These are phyloP conservation scores for Raja brachyura DNA, from an alignment of 2,113 vertebrate genomes.

Conservation along the genomic window DNA sequence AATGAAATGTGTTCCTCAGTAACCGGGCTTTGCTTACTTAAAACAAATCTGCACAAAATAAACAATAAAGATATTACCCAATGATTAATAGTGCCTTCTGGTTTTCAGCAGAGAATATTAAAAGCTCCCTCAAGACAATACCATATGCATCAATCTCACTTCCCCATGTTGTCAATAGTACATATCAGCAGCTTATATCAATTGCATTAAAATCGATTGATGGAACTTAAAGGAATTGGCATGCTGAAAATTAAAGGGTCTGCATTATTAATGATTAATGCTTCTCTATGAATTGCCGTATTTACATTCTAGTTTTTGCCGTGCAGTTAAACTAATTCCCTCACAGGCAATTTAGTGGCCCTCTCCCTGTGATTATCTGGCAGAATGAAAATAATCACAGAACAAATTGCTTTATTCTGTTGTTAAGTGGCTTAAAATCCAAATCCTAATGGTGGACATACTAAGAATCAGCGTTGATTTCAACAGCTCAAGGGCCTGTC, in stretches of 20 bases:
- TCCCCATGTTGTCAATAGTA: slow-evolving; percentile 27
- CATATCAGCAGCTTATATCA: slow-evolving; percentile 24
- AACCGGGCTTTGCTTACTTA: not conserved
- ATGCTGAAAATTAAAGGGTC: not conserved
- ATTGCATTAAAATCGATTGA: slow-evolving; percentile 35
- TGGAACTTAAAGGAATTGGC: slow-evolving; percentile 1
- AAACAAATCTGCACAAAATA: not conserved
- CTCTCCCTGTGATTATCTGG: not conserved
- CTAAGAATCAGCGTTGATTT: not conserved
- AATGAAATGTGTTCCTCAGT: not conserved
- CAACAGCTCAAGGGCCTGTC: too few species aligned
- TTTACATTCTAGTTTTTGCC: not conserved
- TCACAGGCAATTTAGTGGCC: not conserved
- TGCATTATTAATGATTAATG: not conserved
- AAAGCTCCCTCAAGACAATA: slow-evolving; percentile 32
- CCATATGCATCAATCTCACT: slow-evolving; percentile 6
- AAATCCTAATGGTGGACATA: not conserved
- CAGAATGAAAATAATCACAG: not conserved
- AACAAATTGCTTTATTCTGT: not conserved
- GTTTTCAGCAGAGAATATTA: slow-evolving; percentile 18
- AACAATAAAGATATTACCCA: slow-evolving; percentile 26
- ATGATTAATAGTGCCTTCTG: slow-evolving; percentile 15
- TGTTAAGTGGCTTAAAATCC: slow-evolving; percentile 10
- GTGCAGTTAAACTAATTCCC: not conserved
- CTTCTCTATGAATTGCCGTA: not conserved